Base-by-base conservation (phyloP, 2,113 vertebrate genomes). In the Talpa occidentalis region DNA sequence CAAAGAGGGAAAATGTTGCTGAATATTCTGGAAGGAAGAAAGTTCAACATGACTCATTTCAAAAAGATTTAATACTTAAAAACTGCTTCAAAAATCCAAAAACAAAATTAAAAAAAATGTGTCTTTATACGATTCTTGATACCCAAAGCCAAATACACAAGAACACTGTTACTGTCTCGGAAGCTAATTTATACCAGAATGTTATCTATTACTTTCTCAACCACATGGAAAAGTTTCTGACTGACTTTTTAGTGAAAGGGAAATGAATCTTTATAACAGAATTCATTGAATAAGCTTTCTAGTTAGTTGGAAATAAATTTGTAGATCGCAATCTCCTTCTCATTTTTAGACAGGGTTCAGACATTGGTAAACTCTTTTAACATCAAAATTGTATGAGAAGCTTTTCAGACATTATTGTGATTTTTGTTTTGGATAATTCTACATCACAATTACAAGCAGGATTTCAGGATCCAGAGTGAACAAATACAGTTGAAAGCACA, bases 391-490 rank as follows among this genome's bases (percentile, higher is more conserved):
- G 19, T 64, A 89, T 94, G n/a, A 79, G 6, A 77, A 44, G 2
- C 22, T 54, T 28, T 74, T 78, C 21, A 90, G 32, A 3, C 56
- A 85, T 35, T 66, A 40, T 60, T 88, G 90, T 90, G 2, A 70
- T 59, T 66, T 91, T 89, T 95, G 1, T 88, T 88, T 44, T 35
- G 12, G 32, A 79, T 8, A 35, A 30, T 91, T 86, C 24, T 94
- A 47, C 2, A 24, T 66, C 69, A 66, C 10, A 78, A n/a, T 64
- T 88, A 66, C n/a, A 86, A 85, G 40, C 6, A 79, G 28, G 1
- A 89, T 26, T 81, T 35, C 10, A 90, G 26, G 9, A 66, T 62
- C 28, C 12, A 88, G 32, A 62, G 15, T 77, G 54, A 84, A 76
- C 28, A 80, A 85, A 90, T 56, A 2, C 3, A 89, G 76, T n/a